These are phyloP conservation scores for Misgurnus anguillicaudatus DNA, from an alignment of 2,113 vertebrate species.

Conservation along the genomic window DNA sequence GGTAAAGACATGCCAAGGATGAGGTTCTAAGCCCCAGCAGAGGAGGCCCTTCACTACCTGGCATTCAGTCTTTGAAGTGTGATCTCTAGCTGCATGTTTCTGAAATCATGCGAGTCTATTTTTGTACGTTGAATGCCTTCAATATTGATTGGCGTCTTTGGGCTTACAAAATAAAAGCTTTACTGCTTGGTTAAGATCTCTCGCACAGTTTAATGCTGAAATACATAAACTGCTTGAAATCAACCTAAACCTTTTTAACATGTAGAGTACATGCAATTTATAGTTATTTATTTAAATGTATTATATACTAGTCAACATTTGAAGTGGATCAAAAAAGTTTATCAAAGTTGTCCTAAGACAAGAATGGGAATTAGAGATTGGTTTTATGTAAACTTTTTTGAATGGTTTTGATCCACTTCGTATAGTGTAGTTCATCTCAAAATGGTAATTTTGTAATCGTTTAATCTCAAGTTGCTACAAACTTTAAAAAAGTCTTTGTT, in stretches of 20 bases:
- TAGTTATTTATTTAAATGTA: too few relatives aligned
- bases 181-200: slow-evolving; percentile 67
- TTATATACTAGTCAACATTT: too few relatives aligned
- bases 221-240: slow-evolving; percentile 12
- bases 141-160: slow-evolving; percentile 76
- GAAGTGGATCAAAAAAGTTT: too few relatives aligned
- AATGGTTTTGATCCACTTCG: too few relatives aligned
- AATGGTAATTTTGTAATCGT: too few relatives aligned
- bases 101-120: slow-evolving; percentile 74
- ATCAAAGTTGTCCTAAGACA: too few relatives aligned
- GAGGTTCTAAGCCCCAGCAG: slow-evolving; percentile 44
- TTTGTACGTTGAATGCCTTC: slow-evolving; percentile 74
- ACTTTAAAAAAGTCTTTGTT: too few relatives aligned
- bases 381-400: too few relatives aligned
- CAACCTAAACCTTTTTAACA: not conserved
- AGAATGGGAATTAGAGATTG: too few relatives aligned
- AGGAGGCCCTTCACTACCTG: slow-evolving; percentile 30
- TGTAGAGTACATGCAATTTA: not conserved
- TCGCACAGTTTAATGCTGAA: slow-evolving; percentile 4
- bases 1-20: slow-evolving; percentile 73
- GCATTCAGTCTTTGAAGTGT: slow-evolving; percentile 45
- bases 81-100: slow-evolving; percentile 72
- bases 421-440: too few relatives aligned
- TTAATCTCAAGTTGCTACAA: too few relatives aligned
- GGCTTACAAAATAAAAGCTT: slow-evolving; percentile 68